Conservation (phyloP, 2,113 vertebrate genomes). For the Geococcyx californianus region DNA sequence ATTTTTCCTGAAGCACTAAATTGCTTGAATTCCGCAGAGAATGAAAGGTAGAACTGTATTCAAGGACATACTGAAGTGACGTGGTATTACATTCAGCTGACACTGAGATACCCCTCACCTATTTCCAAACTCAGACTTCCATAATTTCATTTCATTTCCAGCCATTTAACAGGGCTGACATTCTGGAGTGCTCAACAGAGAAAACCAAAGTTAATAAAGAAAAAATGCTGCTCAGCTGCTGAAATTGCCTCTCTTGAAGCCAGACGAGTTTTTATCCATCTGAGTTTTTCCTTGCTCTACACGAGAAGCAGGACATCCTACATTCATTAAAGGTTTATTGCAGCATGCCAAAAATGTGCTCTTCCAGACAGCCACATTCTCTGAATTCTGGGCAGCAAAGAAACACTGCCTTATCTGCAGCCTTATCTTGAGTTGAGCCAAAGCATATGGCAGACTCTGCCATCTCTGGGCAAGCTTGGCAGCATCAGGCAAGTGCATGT, state of each 20-base stretch:
- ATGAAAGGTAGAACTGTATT: neutral
- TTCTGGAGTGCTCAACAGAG: neutral
- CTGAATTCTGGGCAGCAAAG: neutral
- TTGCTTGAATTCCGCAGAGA: neutral
- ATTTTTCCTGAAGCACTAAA: neutral
- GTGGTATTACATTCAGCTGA: neutral
- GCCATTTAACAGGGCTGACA: neutral
- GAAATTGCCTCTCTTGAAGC: neutral
- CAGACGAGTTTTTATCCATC: neutral
- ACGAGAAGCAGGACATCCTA: neutral
- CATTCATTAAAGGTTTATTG: neutral
- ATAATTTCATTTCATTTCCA: neutral
- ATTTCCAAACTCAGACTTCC: neutral
- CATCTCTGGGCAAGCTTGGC: neutral
- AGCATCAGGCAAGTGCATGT: rapidly evolving
- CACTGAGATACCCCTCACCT: neutral
- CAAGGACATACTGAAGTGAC: neutral
- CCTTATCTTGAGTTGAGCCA: neutral
- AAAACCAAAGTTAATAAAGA: neutral
- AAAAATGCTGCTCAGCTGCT: neutral
- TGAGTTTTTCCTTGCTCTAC: neutral
- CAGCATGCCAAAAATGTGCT: neutral
- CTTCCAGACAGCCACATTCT: neutral
- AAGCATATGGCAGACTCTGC: neutral
- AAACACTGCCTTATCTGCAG: neutral